Percentiles rank a stretch among this genome's conserved stretches.
Conservation (phyloP, 2,888 invertebrate species). For the Coecobrya sp. region DNA sequence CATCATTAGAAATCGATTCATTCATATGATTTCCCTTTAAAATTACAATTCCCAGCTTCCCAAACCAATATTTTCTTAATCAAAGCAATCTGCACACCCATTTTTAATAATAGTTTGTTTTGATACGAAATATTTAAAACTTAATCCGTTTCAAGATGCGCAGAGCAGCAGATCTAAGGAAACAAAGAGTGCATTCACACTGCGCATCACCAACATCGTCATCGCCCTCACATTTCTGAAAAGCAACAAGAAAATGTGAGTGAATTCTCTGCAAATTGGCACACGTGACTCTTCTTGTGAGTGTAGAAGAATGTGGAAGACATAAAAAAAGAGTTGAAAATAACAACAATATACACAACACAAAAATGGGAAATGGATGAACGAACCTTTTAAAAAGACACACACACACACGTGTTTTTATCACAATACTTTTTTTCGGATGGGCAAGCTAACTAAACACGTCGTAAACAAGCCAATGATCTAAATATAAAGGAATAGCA, state of each 20-base stretch:
- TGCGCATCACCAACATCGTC: not conserved
- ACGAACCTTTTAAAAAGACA: constrained; percentile 12
- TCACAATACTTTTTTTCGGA: not conserved
- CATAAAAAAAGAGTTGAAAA: constrained; percentile 9
- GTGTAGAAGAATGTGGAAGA: not conserved
- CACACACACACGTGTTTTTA: not conserved
- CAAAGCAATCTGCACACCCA: too few species aligned
- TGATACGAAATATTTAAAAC: too few species aligned
- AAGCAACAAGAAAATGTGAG: not conserved
- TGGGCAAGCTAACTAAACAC: too few species aligned
- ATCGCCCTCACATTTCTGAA: not conserved
- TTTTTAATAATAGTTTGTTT: too few species aligned
- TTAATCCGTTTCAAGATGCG: not conserved
- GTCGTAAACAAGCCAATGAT: not conserved
- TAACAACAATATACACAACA: not conserved
- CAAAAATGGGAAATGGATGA: constrained; percentile 7
- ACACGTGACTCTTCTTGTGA: constrained; percentile 9
- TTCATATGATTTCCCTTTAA: too few species aligned
- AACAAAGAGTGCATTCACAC: not conserved
- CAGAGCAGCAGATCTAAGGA: not conserved
- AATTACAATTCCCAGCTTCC: too few species aligned
- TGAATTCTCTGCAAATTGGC: not conserved
- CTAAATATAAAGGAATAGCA: not conserved
- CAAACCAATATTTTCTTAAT: too few species aligned
- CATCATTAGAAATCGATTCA: too few species aligned